A percentile compares a stretch with the other conserved stretches of the same genome.
Conservation (phyloP, 1,140 invertebrate species). For the Platyscapa corneri region DNA sequence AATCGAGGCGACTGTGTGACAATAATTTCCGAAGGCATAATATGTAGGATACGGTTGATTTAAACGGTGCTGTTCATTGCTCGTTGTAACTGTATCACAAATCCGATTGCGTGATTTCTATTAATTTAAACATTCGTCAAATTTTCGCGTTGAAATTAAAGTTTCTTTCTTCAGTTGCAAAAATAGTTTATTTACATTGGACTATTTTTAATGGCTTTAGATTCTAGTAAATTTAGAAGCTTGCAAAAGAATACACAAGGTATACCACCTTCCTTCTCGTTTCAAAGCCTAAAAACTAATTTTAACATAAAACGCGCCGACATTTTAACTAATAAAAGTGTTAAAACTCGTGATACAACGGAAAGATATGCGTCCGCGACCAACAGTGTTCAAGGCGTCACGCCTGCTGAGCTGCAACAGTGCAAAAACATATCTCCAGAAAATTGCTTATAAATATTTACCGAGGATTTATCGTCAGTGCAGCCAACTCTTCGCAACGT, state of each 20-base stretch:
- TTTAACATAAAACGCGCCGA: background rate
- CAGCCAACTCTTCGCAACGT: too few relatives aligned
- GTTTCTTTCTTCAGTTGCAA: background rate
- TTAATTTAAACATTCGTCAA: too few relatives aligned
- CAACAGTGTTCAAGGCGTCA: too few relatives aligned
- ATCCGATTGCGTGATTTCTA: background rate
- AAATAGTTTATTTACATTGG: slow-evolving; percentile 31
- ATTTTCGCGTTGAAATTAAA: background rate
- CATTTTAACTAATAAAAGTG: too few relatives aligned
- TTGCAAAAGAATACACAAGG: background rate
- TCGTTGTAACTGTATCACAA: background rate
- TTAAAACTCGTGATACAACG: too few relatives aligned
- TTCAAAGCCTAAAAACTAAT: background rate
- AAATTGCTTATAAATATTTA: too few relatives aligned
- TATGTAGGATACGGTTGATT: background rate
- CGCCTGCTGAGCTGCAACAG: too few relatives aligned
- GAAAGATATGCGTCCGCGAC: too few relatives aligned
- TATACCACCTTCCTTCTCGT: too few relatives aligned
- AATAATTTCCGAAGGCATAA: background rate
- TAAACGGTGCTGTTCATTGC: too few relatives aligned
- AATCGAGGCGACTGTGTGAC: background rate
- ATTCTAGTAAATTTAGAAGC: background rate
- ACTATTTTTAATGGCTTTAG: background rate
- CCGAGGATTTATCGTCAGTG: too few relatives aligned
- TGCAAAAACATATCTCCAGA: too few relatives aligned